Base-by-base conservation (phyloP, 2,797 vertebrate genomes). In the Chanos chanos region DNA sequence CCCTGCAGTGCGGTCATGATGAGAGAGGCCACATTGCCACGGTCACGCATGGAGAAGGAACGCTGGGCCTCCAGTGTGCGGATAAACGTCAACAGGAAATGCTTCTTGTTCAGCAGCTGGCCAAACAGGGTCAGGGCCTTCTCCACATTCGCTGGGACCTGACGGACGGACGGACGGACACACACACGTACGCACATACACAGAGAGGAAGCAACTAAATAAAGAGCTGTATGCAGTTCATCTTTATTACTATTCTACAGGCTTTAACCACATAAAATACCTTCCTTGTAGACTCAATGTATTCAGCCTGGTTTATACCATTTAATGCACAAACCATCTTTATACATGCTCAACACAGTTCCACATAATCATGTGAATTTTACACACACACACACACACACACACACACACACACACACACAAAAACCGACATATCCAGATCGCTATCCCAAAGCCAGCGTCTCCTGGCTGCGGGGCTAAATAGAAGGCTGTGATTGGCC, bases 1-100 rank as follows among this genome's bases (percentile, higher is more conserved):
- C 96, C 96, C 89, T 99, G 96, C 81, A 98, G 90, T 0, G 92
- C 95, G 0, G 95, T 98, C 96, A 98, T 98, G 87, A 99, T 95
- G 70, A 99, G 94, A 0, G 96, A 99, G 9, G 96, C 96, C 83
- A 99, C 96, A 0, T 99, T 99, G 58, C 96, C 96, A 0, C 96
- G 89, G 83, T 99, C 96, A 0, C 96, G 85, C 96, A 99, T 99
- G 37, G 96, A 99, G 80, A 99, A 99, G 63, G 95, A 98, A 40
- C 96, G 88, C 81, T 99, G 96, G 0, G 93, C 94, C 80, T 99
- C 96, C 74, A 99, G 80, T 0, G 96, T 98, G 64, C 95, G 94
- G 77, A 99, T 99, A 77, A 99, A 99, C 41, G 94, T 97, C 81
- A 99, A 76, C 71, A 99, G 85, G 85, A 99, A 99, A 85, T 96